Conservation (phyloP, 2,888 invertebrate species). For the Melikaiella ostensackeni region DNA sequence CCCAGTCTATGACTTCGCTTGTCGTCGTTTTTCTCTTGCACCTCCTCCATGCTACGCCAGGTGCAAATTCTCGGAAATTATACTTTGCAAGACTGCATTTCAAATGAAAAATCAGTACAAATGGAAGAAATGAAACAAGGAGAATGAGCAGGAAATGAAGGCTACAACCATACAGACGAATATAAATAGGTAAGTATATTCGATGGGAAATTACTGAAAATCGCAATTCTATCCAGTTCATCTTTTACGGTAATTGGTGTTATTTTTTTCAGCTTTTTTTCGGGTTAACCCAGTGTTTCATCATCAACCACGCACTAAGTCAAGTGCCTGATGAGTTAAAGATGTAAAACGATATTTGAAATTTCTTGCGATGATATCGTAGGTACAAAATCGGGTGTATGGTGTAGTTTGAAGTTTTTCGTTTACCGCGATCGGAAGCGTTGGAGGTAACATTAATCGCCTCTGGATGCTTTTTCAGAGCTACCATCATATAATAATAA, state of each 20-base stretch:
- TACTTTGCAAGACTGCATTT: slow-evolving; percentile 33
- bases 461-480: too few species aligned
- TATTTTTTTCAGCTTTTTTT: too few species aligned
- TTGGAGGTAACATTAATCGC: too few species aligned
- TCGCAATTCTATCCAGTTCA: not conserved
- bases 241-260: not conserved
- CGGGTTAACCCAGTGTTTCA: too few species aligned
- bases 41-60: slow-evolving; percentile 15
- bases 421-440: too few species aligned
- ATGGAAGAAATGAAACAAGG: slow-evolving; percentile 26
- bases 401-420: too few species aligned
- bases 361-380: too few species aligned
- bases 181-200: slow-evolving; percentile 14
- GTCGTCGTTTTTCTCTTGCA: slow-evolving; percentile 9
- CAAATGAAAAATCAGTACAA: slow-evolving; percentile 23
- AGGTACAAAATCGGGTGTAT: too few species aligned
- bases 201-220: not conserved
- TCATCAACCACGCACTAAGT: too few species aligned
- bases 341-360: too few species aligned
- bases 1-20: slow-evolving; percentile 27
- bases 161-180: slow-evolving; percentile 15
- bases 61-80: slow-evolving; percentile 38
- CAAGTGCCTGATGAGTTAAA: too few species aligned
- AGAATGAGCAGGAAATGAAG: not conserved
- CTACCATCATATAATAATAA: too few species aligned